Percentiles rank a stretch among this genome's conserved stretches.
These are phyloP conservation scores for Yasuhikotakia modesta DNA, from an alignment of 2,797 vertebrate genomes.

Conservation along the genomic window DNA sequence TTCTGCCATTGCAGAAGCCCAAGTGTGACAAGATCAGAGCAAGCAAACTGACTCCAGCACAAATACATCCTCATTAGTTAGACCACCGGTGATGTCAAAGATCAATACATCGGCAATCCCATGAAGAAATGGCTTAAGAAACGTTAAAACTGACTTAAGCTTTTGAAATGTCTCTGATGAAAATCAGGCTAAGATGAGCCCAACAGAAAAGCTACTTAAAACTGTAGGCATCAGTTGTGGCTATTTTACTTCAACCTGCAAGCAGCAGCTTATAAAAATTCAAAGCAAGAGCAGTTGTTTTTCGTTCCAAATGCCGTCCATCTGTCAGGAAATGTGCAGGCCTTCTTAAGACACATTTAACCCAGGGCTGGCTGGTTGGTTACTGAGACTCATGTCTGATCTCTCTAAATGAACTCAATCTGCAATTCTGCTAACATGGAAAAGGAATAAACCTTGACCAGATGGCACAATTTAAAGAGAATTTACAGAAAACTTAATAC, in stretches of 20 bases:
- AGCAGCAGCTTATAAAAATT: constrained; percentile 40
- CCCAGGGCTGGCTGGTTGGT: constrained; percentile 44
- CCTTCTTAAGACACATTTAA: constrained; percentile 51
- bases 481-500: constrained; percentile 34
- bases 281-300: constrained; percentile 42
- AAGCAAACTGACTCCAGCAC: constrained; percentile 9
- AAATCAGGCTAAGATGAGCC: neutral
- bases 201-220: constrained; percentile 15
- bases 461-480: constrained; percentile 52
- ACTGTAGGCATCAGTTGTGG: neutral
- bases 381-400: constrained; percentile 38
- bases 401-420: constrained; percentile 50
- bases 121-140: neutral
- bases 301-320: constrained; percentile 40
- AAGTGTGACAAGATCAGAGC: constrained; percentile 28
- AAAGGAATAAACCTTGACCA: constrained; percentile 43
- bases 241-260: constrained; percentile 24
- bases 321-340: constrained; percentile 45
- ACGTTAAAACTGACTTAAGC: neutral
- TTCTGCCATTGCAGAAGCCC: constrained; percentile 14
- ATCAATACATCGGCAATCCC: neutral
- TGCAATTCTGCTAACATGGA: constrained; percentile 32
- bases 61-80: neutral
- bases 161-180: neutral
- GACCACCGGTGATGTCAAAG: neutral